Percentiles rank a stretch among this genome's conserved stretches.
phyloP scores from a whole-genome alignment of 2,888 invertebrate genomes.

The Drosophila sordidula region DNA sequence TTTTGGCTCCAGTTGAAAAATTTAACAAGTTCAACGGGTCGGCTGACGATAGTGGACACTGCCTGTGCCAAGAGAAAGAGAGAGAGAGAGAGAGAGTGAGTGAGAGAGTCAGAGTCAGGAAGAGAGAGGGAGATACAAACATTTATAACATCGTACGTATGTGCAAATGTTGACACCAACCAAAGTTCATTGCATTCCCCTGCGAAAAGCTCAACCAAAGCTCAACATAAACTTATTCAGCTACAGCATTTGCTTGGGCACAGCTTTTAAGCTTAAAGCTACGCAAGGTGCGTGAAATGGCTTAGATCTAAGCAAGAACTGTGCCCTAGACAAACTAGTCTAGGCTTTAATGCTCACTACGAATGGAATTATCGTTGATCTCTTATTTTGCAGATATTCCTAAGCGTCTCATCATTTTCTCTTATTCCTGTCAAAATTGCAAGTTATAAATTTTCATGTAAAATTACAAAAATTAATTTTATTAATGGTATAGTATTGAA shows the following conservation, averaged over 20 bases:
- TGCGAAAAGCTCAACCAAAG: constrained; percentile 7
- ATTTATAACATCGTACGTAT: not conserved
- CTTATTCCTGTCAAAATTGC: too few relatives aligned
- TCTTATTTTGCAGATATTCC: not conserved
- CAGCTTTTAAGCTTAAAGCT: constrained; percentile 18
- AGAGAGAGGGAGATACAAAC: not conserved
- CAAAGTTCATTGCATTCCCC: constrained; percentile 37
- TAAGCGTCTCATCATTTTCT: too few relatives aligned
- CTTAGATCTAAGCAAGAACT: constrained; percentile 1
- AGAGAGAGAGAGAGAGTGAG: not conserved
- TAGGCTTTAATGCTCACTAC: too few relatives aligned
- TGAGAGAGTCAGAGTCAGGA: not conserved
- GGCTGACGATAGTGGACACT: constrained; percentile 3
- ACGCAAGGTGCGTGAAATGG: not conserved
- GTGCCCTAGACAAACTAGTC: too few relatives aligned
- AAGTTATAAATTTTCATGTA: not conserved
- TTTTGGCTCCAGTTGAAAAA: constrained; percentile 7
- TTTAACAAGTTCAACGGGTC: constrained; percentile 16
- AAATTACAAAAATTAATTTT: not conserved
- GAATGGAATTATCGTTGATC: not conserved
- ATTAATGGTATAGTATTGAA: not conserved
- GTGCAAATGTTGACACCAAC: not conserved
- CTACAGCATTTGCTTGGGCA: constrained; percentile 3
- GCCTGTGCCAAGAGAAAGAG: not conserved
- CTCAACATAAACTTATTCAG: constrained; percentile 56